Percentiles rank a stretch among this genome's conserved stretches.
Evolutionary conservation across 2,888 invertebrate genomes (phyloP).

Genomic region (Syrista parreyssii): DNA sequence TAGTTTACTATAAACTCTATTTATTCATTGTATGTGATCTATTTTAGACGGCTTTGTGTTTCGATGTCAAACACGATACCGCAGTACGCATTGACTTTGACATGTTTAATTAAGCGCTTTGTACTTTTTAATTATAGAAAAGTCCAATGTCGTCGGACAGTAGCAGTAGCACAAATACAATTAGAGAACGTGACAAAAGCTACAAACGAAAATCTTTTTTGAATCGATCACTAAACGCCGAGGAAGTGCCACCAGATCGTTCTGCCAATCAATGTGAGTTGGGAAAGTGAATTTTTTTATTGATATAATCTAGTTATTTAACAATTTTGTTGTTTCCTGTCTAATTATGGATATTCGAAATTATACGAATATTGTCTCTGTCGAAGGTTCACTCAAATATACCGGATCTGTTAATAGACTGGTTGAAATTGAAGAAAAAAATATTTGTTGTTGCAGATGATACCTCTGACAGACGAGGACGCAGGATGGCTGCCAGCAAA

Average conservation of each 20-base stretch:
- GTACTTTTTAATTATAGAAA: constrained; percentile 46
- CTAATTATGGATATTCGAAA: not conserved
- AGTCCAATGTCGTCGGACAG: constrained; percentile 46
- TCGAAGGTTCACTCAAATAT: not conserved
- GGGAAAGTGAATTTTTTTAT: constrained; percentile 31
- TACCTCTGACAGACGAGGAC: constrained; percentile 34
- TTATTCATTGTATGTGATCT: not conserved
- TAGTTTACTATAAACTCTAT: not conserved
- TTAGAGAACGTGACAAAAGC: constrained; percentile 71
- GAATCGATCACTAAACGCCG: constrained; percentile 70
- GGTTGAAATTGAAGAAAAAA: constrained; percentile 54
- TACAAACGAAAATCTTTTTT: constrained; percentile 75
- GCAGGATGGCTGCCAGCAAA: constrained; percentile 39
- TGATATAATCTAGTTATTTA: not conserved
- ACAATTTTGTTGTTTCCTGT: not conserved
- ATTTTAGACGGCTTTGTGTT: not conserved
- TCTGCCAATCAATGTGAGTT: constrained; percentile 9
- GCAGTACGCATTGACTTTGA: not conserved
- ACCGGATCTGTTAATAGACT: constrained; percentile 27
- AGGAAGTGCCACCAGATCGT: constrained; percentile 54
- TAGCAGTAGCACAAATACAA: constrained; percentile 45
- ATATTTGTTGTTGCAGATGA: constrained; percentile 55
- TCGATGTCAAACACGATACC: too few species aligned
- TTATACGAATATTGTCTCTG: not conserved
- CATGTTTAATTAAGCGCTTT: constrained; percentile 1